These are phyloP conservation scores for Neotoma lepida DNA, from an alignment of 2,113 vertebrate species.

Conservation along the genomic window DNA sequence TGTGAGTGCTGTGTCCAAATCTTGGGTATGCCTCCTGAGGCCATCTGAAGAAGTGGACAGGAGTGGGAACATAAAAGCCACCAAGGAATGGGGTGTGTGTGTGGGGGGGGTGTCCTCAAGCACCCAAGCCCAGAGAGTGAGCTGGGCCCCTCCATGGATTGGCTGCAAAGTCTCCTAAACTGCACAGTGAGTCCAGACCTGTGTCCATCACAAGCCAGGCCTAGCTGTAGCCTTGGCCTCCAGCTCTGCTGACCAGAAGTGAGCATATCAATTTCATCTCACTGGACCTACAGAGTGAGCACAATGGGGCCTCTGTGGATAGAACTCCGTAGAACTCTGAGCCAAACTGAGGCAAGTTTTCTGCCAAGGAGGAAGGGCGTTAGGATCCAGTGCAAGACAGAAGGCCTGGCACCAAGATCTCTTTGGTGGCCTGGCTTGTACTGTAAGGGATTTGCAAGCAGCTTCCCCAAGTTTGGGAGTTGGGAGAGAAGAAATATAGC, in stretches of 20 bases:
- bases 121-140: not conserved
- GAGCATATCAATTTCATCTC: constrained; percentile 86
- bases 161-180: accelerated
- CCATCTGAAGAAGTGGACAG: not conserved
- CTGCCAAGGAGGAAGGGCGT: constrained; percentile 84
- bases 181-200: not conserved
- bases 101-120: not conserved
- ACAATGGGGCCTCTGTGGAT: constrained; percentile 94
- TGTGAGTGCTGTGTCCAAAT: not conserved
- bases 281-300: constrained; percentile 88
- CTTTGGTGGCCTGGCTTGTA: constrained; percentile 59
- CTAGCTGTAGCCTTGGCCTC: constrained; percentile 44
- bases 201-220: accelerated
- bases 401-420: not conserved
- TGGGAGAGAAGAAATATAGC: not conserved
- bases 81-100: not conserved
- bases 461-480: not conserved
- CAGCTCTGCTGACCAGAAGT: not conserved
- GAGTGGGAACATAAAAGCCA: not conserved
- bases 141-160: accelerated
- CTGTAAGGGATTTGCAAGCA: not conserved
- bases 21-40: not conserved
- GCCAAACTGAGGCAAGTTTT: constrained; percentile 90
- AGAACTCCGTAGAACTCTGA: constrained; percentile 85
- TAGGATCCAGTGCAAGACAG: not conserved